Base-by-base conservation (phyloP, 2,113 vertebrate species). In the Lepus americanus region DNA sequence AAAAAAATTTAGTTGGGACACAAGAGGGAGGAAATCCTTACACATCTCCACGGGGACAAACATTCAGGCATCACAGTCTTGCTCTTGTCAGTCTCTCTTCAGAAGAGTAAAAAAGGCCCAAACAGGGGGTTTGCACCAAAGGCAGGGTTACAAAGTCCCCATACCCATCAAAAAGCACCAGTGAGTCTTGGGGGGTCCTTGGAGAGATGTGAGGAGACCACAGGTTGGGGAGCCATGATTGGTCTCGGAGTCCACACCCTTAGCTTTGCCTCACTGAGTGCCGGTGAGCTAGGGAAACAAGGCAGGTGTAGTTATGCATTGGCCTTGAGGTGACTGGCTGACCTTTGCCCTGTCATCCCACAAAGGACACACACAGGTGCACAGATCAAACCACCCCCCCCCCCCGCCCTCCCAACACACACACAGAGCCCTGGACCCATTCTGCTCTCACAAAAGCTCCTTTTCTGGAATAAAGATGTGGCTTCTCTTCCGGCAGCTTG, bases 391-490 rank as follows among this genome's bases (percentile, higher is more conserved):
- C n/a, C n/a, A n/a, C n/a, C n/a, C n/a, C 36, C 3, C 36, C 36
- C 36, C 36, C 36, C 2, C 36, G 3, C 36, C 36, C 36, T n/a
- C 36, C 36, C 36, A 36, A 36, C 36, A 36, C 36, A 36, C n/a
- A 25, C 11, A 69, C 25, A 33, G 13, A 89, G 29, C 10, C 66
- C 9, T 6, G 1, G 10, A 49, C 27, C 69, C 36, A 53, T n/a
- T 72, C 33, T 70, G 1, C 22, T 83, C 29, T 86, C n/a, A 13
- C 3, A 59, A 82, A 53, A 20, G 0, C 64, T 76, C 25, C 72
- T 94, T 70, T 88, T 77, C 85, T 86, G 69, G 20, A 63, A 36
- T 36, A 31, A 69, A 93, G 91, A 85, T 51, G 49, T 3, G 9
- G 12, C 44, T 90, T 78, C 55, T 31, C 44, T 78, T 72, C 13